A percentile compares a stretch with the other conserved stretches of the same genome.
phyloP scores from a whole-genome alignment of 2,888 invertebrate genomes.

The Gasteruption jaculator region DNA sequence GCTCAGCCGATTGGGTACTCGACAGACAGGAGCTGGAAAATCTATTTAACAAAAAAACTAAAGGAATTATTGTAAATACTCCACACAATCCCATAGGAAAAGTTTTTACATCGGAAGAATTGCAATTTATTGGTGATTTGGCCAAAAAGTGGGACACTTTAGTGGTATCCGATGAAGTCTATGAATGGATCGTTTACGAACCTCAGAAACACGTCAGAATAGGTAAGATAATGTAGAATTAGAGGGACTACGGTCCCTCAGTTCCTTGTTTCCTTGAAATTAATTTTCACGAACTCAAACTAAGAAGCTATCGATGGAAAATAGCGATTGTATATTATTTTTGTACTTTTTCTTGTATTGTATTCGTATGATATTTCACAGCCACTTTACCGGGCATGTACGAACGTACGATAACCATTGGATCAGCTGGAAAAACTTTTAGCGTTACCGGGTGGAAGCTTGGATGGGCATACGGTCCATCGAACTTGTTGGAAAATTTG shows the following conservation, averaged over 20 bases:
- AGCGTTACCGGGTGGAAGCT: conserved; percentile 96
- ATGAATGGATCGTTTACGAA: conserved; percentile 93
- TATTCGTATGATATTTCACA: conserved; percentile 38
- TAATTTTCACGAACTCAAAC: background rate
- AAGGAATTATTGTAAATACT: conserved; percentile 93
- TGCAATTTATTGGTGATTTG: conserved; percentile 75
- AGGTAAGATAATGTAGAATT: conserved; percentile 55
- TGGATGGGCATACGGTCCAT: conserved; percentile 95
- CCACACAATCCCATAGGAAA: conserved; percentile 98
- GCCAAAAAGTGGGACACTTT: conserved; percentile 91
- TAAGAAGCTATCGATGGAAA: background rate
- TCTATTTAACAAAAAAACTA: conserved; percentile 83
- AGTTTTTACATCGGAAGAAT: conserved; percentile 68
- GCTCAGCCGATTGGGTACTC: conserved; percentile 85
- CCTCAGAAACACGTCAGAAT: conserved; percentile 84
- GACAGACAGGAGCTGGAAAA: conserved; percentile 75
- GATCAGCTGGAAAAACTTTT: conserved; percentile 97
- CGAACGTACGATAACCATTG: conserved; percentile 94
- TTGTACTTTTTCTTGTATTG: conserved; percentile 1
- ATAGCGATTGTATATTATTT: conserved; percentile 10
- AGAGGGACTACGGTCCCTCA: conserved; percentile 2
- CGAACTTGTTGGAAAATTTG: conserved; percentile 71
- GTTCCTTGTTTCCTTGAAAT: background rate
- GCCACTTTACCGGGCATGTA: conserved; percentile 95
- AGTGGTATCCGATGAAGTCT: conserved; percentile 95